Evolutionary conservation across 2,888 invertebrate genomes (phyloP).

Genomic region (Minunthozetes semirufus): DNA sequence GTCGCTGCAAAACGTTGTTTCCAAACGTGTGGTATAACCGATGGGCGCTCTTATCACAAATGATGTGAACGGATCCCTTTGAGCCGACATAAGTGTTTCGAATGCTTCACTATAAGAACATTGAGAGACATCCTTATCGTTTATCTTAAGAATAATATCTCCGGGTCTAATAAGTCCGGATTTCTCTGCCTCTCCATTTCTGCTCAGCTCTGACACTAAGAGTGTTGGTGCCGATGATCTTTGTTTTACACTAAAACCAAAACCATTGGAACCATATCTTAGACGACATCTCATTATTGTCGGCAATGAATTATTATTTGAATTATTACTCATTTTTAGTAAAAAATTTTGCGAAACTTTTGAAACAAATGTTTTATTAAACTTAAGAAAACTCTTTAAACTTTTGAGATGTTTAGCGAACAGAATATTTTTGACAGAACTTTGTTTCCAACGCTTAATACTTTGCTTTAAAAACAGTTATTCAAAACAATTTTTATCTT

Average conservation of each 20-base stretch:
- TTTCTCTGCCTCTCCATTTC: conserved; percentile 47
- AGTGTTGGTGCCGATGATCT: conserved; percentile 44
- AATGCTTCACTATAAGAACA: conserved; percentile 46
- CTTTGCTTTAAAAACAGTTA: too few species aligned
- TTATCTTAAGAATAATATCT: conserved; percentile 47
- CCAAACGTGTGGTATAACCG: conserved; percentile 46
- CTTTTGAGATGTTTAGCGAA: too few species aligned
- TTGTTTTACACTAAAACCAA: conserved; percentile 24
- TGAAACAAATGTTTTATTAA: too few species aligned
- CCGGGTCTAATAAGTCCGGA: conserved; percentile 47
- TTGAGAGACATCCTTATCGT: conserved; percentile 46
- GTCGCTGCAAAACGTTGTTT: conserved; percentile 46
- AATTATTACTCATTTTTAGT: not conserved
- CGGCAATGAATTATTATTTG: not conserved
- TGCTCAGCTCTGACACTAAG: conserved; percentile 45
- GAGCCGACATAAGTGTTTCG: conserved; percentile 44
- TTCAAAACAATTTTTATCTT: too few species aligned
- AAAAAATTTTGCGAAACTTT: too few species aligned
- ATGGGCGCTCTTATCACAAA: conserved; percentile 46
- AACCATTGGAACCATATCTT: conserved; percentile 4
- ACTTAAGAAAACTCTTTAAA: too few species aligned
- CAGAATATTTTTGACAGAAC: too few species aligned
- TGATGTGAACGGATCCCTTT: conserved; percentile 41
- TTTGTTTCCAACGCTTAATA: too few species aligned
- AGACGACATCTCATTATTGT: conserved; percentile 29